These are phyloP conservation scores for Notothenia coriiceps DNA, from an alignment of 2,113 vertebrate genomes.

Conservation along the genomic window DNA sequence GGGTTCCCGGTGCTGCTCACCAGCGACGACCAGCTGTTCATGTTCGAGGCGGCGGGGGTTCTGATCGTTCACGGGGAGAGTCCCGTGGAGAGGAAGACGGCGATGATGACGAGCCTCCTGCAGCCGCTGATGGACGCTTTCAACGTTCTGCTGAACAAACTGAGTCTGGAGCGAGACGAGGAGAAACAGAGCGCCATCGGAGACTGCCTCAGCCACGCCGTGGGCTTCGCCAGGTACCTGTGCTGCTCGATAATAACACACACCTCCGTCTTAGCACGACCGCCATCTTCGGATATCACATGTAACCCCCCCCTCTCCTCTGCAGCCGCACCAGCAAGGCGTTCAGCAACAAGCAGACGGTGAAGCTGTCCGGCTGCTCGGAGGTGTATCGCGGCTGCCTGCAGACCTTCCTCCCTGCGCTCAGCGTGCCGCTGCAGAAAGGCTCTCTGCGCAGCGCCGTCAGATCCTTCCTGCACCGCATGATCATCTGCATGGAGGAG, in stretches of 20 bases:
- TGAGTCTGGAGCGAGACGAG: slow-evolving; percentile 90
- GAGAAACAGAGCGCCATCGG: slow-evolving; percentile 90
- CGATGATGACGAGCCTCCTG: slow-evolving; percentile 94
- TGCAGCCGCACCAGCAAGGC: slow-evolving; percentile 97
- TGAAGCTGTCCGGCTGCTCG: slow-evolving; percentile 96
- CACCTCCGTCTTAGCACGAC: too few species aligned
- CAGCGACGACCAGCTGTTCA: slow-evolving; percentile 97
- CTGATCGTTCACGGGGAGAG: slow-evolving; percentile 95
- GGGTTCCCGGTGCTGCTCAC: slow-evolving; percentile 92
- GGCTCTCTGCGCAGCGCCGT: slow-evolving; percentile 92
- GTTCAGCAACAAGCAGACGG: slow-evolving; percentile 99
- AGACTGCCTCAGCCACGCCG: slow-evolving; percentile 96
- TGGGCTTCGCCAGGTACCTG: slow-evolving; percentile 94
- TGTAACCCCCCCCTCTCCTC: too few species aligned
- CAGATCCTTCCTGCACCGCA: slow-evolving; percentile 97
- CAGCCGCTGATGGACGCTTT: slow-evolving; percentile 94
- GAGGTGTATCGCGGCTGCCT: slow-evolving; percentile 97
- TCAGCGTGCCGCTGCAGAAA: slow-evolving; percentile 94
- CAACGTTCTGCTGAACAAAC: slow-evolving; percentile 91
- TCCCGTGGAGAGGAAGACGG: slow-evolving; percentile 92
- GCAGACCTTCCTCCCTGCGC: slow-evolving; percentile 93
- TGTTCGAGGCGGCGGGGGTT: slow-evolving; percentile 96
- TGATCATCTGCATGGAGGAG: slow-evolving; percentile 99
- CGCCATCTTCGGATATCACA: too few species aligned
- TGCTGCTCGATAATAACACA: too few species aligned